Base-by-base conservation (phyloP, 1,140 invertebrate species). In the Sycophaga agraensis region DNA sequence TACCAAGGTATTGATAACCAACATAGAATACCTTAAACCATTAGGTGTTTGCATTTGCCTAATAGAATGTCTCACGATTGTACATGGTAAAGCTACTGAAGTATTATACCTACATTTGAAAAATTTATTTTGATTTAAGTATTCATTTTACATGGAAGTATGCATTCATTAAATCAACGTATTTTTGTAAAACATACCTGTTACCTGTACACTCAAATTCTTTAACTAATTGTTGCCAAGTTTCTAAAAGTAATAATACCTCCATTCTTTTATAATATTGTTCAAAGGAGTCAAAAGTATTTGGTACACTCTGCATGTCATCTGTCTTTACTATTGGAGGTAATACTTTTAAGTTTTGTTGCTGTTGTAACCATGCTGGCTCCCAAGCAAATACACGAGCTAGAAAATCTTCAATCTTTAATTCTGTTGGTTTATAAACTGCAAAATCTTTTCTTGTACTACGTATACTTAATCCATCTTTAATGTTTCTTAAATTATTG, bases 341-440 rank as follows among this genome's bases (percentile, higher is more conserved):
- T 4, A 43, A 24, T 0, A 1, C 19, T 8, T 68, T 67, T 0
- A 72, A 24, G 19, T 46, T 35, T 21, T 64, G 50, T 31, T 77
- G 75, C 34, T 76, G 63, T 40, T 73, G 64, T 3, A 77, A 40
- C 75, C 75, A 77, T 0, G 68, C 31, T 8, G 75, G 75, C 58
- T 72, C 71, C 75, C 75, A 77, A 4, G 12, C 9, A 26, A 77
- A 73, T 17, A 77, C 63, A 2, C 63, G 51, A 6, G 58, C 31
- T 6, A 77, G 37, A 60, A 75, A 75, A 45, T 74, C 64, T 8
- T 77, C 68, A 6, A 67, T 35, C 61, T 65, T 74, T 4, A 68
- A 51, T 35, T 63, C 55, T 11, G 34, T 49, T 14, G 50, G 12
- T 24, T 62, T 46, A 37, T 48, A 22, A 0, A 22, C 12, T 1